Base-by-base conservation (phyloP, 2,888 invertebrate species). In the Camptogramma bilineatum region DNA sequence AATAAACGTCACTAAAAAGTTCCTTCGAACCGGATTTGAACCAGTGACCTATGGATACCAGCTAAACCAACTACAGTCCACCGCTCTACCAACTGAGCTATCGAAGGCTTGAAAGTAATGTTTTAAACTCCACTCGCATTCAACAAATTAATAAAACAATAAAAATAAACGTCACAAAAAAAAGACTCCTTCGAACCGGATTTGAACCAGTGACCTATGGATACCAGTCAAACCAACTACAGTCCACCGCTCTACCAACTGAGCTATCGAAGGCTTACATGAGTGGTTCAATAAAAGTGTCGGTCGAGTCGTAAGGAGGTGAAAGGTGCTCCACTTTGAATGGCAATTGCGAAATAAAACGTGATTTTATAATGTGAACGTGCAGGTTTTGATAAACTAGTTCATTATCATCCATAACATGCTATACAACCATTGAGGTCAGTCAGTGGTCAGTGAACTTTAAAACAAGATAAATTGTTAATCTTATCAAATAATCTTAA, bases 121-220 rank as follows among this genome's bases (percentile, higher is more conserved):
- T 10, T 18, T 24, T 18, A 55, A 31, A 31, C 47, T 31, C 0
- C 0, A 2, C 5, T 7, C 18, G 0, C 18, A 31, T 31, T 47
- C 13, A 48, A 48, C 7, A 17, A 46, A 17, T 4, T 13, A 44
- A 54, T 18, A 28, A 46, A 44, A 39, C 2, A 3, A 3, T 39
- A 50, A n/a, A 58, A 52, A n/a, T 3, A 44, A 2, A 19, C 9
- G n/a, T n/a, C n/a, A 0, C 7, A 9, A 54, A 66, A 78, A 83
- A 80, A 75, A 73, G 8, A 67, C 39, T 94, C 93, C 93, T 93
- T 94, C 93, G 93, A 94, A 91, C 94, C 93, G 93, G 93, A 94
- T 93, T 94, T 94, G 94, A 94, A 94, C 94, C 94, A 94, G 94
- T 91, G 94, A 94, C 94, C 94, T 94, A 94, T 94, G 94, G 94